Base-by-base conservation (phyloP, 2,888 invertebrate species). In the Morpho deidamia region DNA sequence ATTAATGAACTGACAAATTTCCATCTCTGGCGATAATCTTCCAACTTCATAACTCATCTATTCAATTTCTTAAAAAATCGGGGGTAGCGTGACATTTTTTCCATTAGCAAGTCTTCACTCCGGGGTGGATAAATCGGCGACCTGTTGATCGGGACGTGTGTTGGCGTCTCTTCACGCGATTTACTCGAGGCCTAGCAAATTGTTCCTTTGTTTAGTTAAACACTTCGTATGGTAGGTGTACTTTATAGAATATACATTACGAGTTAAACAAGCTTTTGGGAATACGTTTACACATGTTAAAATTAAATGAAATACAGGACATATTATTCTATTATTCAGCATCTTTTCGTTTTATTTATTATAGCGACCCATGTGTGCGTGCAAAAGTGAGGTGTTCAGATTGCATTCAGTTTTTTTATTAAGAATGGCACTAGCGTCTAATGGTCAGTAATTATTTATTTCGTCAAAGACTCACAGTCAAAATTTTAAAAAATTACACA, bases 71-170 rank as follows among this genome's bases (percentile, higher is more conserved):
- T 80, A 73, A 77, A 76, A 75, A 72, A 69, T 74, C 68, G 46
- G 54, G 44, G 68, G 71, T 77, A 71, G 74, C 76, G 75, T 78
- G 81, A 78, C 78, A 62, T 78, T 83, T 86, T 83, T 84, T 83
- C 80, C 80, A 83, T 83, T 81, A 84, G 70, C 69, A 68, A 74
- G 69, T 72, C 67, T 76, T 71, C 77, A 71, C 62, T 62, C 48
- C 61, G 58, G 67, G 62, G 55, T 55, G 70, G 74, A 79, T 77
- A 76, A 83, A 85, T 83, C 81, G 84, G 69, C 83, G 76, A 86
- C 86, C 86, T 86, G 85, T 86, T 86, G 85, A 56, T 52, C 51
- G 59, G 65, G 70, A 74, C 72, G 77, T 76, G 74, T 74, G 79
- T 68, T 63, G 60, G 63, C 63, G 67, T 65, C 64, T 62, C 63